A percentile compares a stretch with the other conserved stretches of the same genome.
Conservation (phyloP, 2,113 vertebrate genomes). For the Embiotoca jacksoni region DNA sequence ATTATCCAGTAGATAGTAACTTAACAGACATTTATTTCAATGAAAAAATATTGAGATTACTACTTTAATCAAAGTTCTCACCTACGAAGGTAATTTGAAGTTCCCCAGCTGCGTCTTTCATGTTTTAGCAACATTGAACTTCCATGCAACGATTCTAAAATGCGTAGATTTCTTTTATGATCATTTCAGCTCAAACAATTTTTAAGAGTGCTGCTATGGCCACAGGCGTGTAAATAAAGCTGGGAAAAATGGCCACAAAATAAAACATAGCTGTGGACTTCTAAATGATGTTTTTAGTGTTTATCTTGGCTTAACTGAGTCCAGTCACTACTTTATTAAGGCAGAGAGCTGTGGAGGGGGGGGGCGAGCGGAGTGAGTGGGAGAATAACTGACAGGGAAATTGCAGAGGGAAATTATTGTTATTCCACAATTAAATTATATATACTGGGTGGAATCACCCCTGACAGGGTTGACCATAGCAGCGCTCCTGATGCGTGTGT, state of each 20-base stretch:
- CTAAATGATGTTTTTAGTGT: slow-evolving; percentile 74
- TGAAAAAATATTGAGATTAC: too few relatives aligned
- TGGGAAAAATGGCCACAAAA: slow-evolving; percentile 44
- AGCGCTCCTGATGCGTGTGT: slow-evolving; percentile 43
- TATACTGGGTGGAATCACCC: slow-evolving; percentile 79
- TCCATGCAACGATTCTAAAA: neutral
- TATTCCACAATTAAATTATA: slow-evolving; percentile 85
- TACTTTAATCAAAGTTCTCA: neutral
- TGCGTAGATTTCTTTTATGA: neutral
- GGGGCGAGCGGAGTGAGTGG: slow-evolving; percentile 47
- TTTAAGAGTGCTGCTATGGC: slow-evolving; percentile 24
- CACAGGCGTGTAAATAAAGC: slow-evolving; percentile 57
- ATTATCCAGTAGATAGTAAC: too few relatives aligned
- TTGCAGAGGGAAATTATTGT: slow-evolving; percentile 81
- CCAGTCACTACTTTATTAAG: slow-evolving; percentile 71
- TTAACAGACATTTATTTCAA: too few relatives aligned
- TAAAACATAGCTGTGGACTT: slow-evolving; percentile 70
- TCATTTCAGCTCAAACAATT: slow-evolving; percentile 12
- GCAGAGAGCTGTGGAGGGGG: slow-evolving; percentile 40
- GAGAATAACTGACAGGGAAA: slow-evolving; percentile 80
- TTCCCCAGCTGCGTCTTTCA: neutral
- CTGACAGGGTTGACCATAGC: slow-evolving; percentile 74
- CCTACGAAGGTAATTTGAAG: neutral
- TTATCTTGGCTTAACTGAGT: slow-evolving; percentile 63
- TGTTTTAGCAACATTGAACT: neutral